Base-by-base conservation (phyloP, 2,113 vertebrate genomes). In the Montifringilla adamsi region DNA sequence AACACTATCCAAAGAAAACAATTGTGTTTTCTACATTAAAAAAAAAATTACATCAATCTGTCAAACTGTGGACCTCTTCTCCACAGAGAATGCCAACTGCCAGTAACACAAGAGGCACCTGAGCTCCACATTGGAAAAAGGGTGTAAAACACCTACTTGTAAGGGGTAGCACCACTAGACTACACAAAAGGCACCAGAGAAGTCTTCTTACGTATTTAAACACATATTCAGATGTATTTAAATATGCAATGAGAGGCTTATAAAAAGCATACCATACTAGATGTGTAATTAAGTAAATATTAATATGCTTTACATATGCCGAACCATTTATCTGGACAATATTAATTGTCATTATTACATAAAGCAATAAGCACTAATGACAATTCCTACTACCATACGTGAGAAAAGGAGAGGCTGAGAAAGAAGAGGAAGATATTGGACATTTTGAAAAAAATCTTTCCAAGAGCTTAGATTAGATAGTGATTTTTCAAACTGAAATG, bases 291-390 rank as follows among this genome's bases (percentile, higher is more conserved):
- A 73, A 73, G 58, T 83, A 90, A 91, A 96, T 74, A 93, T 74
- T 80, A 96, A 83, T 68, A 78, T 53, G 43, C 27, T 64, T 92
- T 75, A 89, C 18, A 37, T 56, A 56, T 35, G 27, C 46, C 31
- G 50, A 88, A 88, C 21, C 30, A 76, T 75, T 74, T 70, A 66
- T 50, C 76, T 79, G 66, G 66, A 75, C 91, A 91, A 64, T 63
- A 76, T 74, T 66, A 78, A 84, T 84, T 76, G 50, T 24, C 7
- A 17, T 23, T 63, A 69, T 82, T 82, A 37, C 24, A 35, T 20
- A 41, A 86, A 26, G 39, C 52, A 70, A 64, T 33, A 81, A 91
- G 89, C 58, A 95, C 72, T 66, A 90, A 89, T 58, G 91, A 95
- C 27, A 47, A 84, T 62, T 82, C 53, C 90, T 94, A 81, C 77